Conservation (phyloP, 2,797 vertebrate genomes). For the Falco novaeseelandiae region DNA sequence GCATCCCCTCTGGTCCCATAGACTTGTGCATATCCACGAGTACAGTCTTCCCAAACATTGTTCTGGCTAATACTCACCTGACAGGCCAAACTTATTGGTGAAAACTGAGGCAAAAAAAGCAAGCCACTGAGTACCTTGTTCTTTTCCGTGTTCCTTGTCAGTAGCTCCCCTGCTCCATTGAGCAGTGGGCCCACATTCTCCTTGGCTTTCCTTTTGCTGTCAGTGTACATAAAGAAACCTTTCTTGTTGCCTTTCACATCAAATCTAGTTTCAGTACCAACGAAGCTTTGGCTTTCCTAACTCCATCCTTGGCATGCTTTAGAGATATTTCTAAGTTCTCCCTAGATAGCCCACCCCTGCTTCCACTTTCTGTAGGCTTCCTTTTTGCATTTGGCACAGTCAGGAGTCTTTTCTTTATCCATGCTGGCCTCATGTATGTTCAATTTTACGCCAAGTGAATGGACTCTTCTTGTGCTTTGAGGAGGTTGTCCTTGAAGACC, state of each 20-base stretch:
- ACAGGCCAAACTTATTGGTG: background rate
- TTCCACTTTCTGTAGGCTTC: background rate
- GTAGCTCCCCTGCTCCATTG: background rate
- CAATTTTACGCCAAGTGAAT: background rate
- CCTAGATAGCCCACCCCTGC: background rate
- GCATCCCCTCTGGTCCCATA: background rate
- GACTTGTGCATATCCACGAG: background rate
- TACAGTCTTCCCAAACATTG: background rate
- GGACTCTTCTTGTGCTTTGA: background rate
- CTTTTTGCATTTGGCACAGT: background rate
- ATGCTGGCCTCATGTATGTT: background rate
- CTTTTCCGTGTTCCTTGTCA: background rate
- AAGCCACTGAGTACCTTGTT: background rate
- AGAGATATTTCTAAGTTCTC: background rate
- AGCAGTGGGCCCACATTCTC: background rate
- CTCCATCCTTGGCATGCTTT: background rate
- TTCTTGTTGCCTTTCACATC: background rate
- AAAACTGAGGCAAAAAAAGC: background rate
- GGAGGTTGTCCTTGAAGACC: background rate
- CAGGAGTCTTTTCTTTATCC: background rate
- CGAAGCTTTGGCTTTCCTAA: background rate
- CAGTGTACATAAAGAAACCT: background rate
- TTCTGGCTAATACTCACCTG: background rate
- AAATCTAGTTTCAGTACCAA: background rate
- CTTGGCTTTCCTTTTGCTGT: background rate